Percentiles rank a stretch among this genome's conserved stretches.
phyloP scores from a whole-genome alignment of 2,797 vertebrate genomes.

The Rhinophrynus dorsalis region DNA sequence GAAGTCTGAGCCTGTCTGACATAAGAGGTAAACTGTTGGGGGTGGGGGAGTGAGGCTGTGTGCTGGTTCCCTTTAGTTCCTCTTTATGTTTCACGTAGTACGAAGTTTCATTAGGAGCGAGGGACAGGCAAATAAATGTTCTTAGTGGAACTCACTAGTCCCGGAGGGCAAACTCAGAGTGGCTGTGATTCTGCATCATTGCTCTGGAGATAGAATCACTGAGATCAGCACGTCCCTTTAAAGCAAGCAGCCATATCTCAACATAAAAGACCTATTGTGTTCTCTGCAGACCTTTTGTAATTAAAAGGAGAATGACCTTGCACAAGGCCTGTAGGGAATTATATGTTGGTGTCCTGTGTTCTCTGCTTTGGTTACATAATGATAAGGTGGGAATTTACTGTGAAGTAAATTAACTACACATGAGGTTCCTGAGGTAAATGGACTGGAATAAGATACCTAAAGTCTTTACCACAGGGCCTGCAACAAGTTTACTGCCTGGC shows the following conservation, averaged over 20 bases:
- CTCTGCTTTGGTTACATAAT: constrained; percentile 30
- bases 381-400: background rate
- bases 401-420: too few relatives aligned
- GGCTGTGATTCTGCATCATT: constrained; percentile 21
- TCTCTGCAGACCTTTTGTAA: constrained; percentile 4
- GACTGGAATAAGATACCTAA: too few relatives aligned
- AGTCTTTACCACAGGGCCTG: too few relatives aligned
- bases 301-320: constrained; percentile 22
- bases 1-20: too few relatives aligned
- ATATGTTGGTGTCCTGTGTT: constrained; percentile 2
- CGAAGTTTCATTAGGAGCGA: background rate
- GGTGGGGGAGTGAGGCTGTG: background rate
- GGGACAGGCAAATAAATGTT: background rate
- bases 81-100: background rate
- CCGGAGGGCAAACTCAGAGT: background rate
- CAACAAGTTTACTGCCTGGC: too few relatives aligned
- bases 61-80: background rate
- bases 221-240: constrained; percentile 2
- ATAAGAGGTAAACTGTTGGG: too few relatives aligned
- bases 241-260: background rate
- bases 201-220: background rate
- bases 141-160: background rate
- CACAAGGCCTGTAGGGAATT: constrained; percentile 4
- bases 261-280: constrained; percentile 24
- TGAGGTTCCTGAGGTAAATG: too few relatives aligned